Base-by-base conservation (phyloP, 2,113 vertebrate genomes). In the Spea multiplicata region DNA sequence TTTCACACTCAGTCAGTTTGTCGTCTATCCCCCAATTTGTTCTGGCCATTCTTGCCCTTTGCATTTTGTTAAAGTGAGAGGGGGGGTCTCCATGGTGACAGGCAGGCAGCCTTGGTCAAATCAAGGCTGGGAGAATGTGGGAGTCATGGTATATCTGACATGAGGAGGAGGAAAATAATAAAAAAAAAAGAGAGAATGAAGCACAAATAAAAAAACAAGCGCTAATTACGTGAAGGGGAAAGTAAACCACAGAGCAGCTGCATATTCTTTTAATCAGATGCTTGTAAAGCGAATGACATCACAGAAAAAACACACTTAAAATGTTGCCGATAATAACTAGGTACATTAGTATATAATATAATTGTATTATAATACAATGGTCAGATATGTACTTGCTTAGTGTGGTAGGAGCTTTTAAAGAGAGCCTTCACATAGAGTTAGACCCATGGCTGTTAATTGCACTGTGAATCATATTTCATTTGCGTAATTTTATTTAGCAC, bases 11-110 rank as follows among this genome's bases (percentile, higher is more conserved):
- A 17, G 0, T 30, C 5, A 13, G 68, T 50, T 62, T 30, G 52
- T 49, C 49, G 12, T 66, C 70, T 76, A 77, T 45, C 64, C 82
- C 16, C 49, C 72, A 78, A 81, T 84, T 86, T 61, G 44, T 74
- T 83, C 71, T 74, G 69, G 16, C 70, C 8, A 9, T 10, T 3
- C 3, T 53, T 12, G 44, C 66, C 71, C 61, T 62, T 64, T 75
- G 7, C 17, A 48, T 81, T 82, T 80, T 76, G 78, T 84, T 81
- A 82, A 84, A 81, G 84, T 90, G 85, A 13, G 30, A 87, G 86
- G 81, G 77, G 82, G 78, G 67, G 83, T 87, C 79, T 77, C 88
- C 84, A 89, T 86, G 84, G 82, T 78, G 82, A 89, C 84, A 67
- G 45, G 55, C 49, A 84, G 84, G 82, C 82, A 78, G 81, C 80